Conservation (phyloP, 2,113 vertebrate species). For the Rhinolophus ferrumequinum region DNA sequence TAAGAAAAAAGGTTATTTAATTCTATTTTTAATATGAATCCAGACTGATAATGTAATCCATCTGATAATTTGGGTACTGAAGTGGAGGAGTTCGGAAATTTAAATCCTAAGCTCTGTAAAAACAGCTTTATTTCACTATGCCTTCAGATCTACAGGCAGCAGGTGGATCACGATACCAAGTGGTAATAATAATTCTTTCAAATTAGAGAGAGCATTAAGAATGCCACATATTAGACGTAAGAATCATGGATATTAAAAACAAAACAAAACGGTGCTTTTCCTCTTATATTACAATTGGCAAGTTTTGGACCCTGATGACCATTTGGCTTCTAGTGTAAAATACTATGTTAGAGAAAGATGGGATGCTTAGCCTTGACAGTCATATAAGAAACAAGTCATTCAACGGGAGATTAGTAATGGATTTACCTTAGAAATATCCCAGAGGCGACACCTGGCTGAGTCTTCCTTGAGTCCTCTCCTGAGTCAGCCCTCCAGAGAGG, state of each 20-base stretch:
- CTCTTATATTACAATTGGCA: not conserved
- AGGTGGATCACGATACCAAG: too few relatives aligned
- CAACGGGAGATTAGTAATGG: not conserved
- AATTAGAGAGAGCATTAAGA: not conserved
- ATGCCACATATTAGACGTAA: not conserved
- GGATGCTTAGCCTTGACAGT: not conserved
- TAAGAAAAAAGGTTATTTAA: not conserved
- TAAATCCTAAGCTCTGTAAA: not conserved
- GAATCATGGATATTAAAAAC: not conserved
- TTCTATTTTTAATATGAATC: not conserved
- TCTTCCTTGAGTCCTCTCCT: not conserved
- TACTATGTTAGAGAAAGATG: not conserved
- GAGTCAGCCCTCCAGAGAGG: not conserved
- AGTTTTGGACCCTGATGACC: not conserved
- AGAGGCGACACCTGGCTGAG: not conserved
- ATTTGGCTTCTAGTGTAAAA: not conserved
- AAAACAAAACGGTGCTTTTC: not conserved
- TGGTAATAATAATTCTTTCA: not conserved
- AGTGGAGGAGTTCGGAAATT: not conserved
- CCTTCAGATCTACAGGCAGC: not conserved
- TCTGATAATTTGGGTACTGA: not conserved
- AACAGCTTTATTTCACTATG: not conserved
- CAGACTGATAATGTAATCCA: not conserved
- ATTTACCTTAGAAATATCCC: slow-evolving; percentile 42
- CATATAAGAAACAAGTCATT: not conserved